Evolutionary conservation across 2,113 vertebrate genomes (phyloP).

Genomic region (Melanostigma gelatinosum): DNA sequence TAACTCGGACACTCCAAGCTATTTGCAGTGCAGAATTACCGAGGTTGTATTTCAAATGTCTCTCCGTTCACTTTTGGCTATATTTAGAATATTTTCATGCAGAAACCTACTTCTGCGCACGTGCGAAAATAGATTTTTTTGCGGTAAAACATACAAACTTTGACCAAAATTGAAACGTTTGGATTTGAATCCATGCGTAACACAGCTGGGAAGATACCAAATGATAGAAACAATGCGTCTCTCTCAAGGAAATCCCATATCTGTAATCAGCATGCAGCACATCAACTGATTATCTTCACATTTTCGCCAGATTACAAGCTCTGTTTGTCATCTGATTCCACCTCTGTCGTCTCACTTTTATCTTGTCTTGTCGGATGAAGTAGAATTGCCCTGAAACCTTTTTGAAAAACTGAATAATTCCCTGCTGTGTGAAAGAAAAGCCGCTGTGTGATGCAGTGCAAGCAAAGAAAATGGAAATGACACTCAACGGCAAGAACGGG

Average conservation of each 20-base stretch:
- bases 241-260: background rate
- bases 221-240: background rate
- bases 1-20: background rate
- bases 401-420: background rate
- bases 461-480: constrained; percentile 12
- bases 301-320: background rate
- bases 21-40: background rate
- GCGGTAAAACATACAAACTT: no score
- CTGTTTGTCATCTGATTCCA: background rate
- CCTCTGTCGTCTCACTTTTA: background rate
- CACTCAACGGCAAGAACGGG: background rate
- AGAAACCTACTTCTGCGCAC: no score
- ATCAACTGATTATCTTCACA: background rate
- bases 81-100: background rate
- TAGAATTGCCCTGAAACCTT: background rate
- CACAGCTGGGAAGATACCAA: no score
- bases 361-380: constrained; percentile 20
- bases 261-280: background rate
- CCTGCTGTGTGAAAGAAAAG: background rate
- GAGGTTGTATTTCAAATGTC: background rate
- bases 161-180: no score
- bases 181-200: no score
- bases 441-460: background rate
- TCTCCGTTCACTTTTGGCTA: background rate
- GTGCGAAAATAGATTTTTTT: no score